Evolutionary conservation across 35 echinoderm and acorn worm genomes (phyloP).

Genomic region (Lytechinus variegatus): DNA sequence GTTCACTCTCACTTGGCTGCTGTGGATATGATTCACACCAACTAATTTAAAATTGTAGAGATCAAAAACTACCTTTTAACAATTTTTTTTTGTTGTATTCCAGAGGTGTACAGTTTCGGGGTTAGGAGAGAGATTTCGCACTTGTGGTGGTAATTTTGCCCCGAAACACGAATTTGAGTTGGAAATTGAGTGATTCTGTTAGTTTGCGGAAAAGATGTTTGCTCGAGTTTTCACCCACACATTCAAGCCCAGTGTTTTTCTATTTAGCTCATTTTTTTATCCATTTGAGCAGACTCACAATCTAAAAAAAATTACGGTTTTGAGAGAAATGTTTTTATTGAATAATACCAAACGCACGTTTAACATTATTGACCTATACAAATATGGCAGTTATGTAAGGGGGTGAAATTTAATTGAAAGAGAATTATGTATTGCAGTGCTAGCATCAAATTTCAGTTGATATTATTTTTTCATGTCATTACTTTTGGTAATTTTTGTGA

Average conservation of each 20-base stretch:
- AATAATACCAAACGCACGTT: too few relatives aligned
- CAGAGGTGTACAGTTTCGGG: conserved; percentile 1
- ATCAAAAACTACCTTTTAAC: background rate
- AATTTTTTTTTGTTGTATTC: background rate
- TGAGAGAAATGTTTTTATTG: too few relatives aligned
- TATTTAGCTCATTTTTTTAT: too few relatives aligned
- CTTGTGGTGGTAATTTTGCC: background rate
- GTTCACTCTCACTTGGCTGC: background rate
- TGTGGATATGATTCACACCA: background rate
- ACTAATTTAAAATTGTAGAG: background rate
- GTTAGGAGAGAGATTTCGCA: background rate
- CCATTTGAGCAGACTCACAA: too few relatives aligned
- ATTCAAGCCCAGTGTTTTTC: background rate
- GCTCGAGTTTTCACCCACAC: background rate
- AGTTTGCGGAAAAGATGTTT: background rate
- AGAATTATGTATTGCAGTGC: too few relatives aligned
- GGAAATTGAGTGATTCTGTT: background rate
- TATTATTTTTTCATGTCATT: too few relatives aligned
- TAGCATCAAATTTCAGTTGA: too few relatives aligned
- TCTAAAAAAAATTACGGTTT: too few relatives aligned
- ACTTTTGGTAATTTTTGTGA: too few relatives aligned
- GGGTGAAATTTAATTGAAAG: too few relatives aligned
- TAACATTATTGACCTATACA: too few relatives aligned
- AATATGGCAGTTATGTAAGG: too few relatives aligned
- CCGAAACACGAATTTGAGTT: background rate